phyloP scores from a whole-genome alignment of 1,140 invertebrate species.

The Rhopalosiphum padi region DNA sequence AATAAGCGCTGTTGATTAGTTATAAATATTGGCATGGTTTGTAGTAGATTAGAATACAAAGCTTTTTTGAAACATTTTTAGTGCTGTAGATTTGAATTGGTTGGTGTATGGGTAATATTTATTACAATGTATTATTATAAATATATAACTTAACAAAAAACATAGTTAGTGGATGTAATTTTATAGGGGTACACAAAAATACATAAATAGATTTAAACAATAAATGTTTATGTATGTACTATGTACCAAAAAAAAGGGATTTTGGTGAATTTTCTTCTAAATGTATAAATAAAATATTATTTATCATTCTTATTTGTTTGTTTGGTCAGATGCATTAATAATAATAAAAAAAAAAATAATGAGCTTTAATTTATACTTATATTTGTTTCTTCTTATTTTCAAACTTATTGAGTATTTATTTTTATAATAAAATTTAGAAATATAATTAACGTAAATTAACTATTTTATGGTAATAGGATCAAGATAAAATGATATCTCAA shows the following conservation, averaged over 20 bases:
- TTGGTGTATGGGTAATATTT: slow-evolving; percentile 41
- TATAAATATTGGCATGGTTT: slow-evolving; percentile 41
- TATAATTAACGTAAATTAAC: slow-evolving; percentile 18
- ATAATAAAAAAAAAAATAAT: slow-evolving; percentile 10
- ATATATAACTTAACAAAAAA: slow-evolving; percentile 15
- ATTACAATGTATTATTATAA: not conserved
- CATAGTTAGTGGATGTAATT: slow-evolving; percentile 1
- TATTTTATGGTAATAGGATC: slow-evolving; percentile 67
- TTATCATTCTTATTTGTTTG: slow-evolving; percentile 12
- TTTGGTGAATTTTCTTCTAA: slow-evolving; percentile 37
- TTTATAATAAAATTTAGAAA: not conserved
- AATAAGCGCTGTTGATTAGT: not conserved
- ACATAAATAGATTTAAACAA: slow-evolving; percentile 13
- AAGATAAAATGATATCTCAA: slow-evolving; percentile 71
- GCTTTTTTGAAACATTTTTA: slow-evolving; percentile 10
- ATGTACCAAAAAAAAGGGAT: not conserved
- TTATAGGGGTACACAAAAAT: not conserved
- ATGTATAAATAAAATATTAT: slow-evolving; percentile 10
- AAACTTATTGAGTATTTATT: not conserved
- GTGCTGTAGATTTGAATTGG: slow-evolving; percentile 6
- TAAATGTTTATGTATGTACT: not conserved
- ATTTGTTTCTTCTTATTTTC: slow-evolving; percentile 40
- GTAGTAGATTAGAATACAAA: slow-evolving; percentile 23
- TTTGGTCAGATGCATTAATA: slow-evolving; percentile 32
- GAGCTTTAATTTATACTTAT: slow-evolving; percentile 36